Conservation (phyloP, 1,140 invertebrate genomes). For the Cyclina sinensis region DNA sequence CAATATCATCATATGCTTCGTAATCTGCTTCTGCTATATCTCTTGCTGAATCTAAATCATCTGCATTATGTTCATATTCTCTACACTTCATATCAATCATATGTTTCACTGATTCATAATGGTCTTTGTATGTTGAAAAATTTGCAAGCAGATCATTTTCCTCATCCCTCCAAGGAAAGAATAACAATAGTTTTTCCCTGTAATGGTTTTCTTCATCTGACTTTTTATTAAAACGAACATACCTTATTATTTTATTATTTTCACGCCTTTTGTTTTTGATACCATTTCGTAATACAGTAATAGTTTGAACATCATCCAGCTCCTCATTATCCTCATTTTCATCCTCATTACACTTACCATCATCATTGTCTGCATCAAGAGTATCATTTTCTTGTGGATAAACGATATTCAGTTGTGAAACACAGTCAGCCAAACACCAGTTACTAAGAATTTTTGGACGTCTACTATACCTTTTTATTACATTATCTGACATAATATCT, state of each 20-base stretch:
- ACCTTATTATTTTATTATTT: slow-evolving; percentile 48
- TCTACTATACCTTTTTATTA: too few species aligned
- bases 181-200: slow-evolving; percentile 47
- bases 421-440: too few species aligned
- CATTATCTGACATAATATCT: too few species aligned
- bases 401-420: too few species aligned
- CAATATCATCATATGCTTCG: slow-evolving; percentile 39
- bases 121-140: neutral
- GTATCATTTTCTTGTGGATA: neutral
- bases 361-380: neutral
- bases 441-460: too few species aligned
- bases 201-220: slow-evolving; percentile 55
- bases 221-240: slow-evolving; percentile 34
- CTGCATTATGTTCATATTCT: neutral
- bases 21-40: slow-evolving; percentile 14
- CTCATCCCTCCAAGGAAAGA: neutral
- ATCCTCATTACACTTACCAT: neutral
- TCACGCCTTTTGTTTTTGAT: slow-evolving; percentile 16
- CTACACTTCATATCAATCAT: neutral
- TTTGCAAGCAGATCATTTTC: neutral
- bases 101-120: neutral
- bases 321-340: slow-evolving; percentile 28
- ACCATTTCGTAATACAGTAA: neutral
- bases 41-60: slow-evolving; percentile 6
- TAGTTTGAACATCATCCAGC: neutral